Conservation (phyloP, 2,113 vertebrate species). For the Heterochromis multidens region DNA sequence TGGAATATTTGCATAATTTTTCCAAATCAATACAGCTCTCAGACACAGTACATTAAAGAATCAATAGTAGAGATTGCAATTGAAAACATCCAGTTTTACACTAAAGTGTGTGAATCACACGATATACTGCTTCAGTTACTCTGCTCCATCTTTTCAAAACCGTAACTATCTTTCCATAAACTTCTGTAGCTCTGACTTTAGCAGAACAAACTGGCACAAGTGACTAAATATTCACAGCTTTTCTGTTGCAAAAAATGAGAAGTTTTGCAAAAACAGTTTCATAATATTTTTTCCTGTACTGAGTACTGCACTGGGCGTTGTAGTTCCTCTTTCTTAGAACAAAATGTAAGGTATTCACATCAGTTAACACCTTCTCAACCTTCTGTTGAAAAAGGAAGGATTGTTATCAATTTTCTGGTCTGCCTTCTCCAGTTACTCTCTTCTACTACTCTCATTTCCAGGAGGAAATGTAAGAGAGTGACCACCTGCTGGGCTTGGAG, state of each 20-base stretch:
- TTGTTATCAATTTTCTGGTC: not conserved
- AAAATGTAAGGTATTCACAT: not conserved
- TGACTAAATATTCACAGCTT: not conserved
- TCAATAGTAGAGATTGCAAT: not conserved
- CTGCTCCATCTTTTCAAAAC: not conserved
- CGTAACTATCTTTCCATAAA: not conserved
- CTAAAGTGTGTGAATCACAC: not conserved
- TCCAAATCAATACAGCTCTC: not conserved
- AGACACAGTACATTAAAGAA: not conserved
- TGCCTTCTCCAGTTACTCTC: not conserved
- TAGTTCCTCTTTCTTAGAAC: not conserved
- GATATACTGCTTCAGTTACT: not conserved
- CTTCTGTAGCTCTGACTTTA: not conserved
- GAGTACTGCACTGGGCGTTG: not conserved
- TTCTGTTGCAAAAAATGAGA: not conserved
- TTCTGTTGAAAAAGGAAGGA: not conserved
- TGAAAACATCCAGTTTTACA: not conserved
- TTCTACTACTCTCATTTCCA: conserved; percentile 24
- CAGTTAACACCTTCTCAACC: not conserved
- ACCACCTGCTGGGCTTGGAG: conserved; percentile 58
- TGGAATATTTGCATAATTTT: not conserved
- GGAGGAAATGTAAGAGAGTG: conserved; percentile 46
- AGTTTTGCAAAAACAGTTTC: conserved; percentile 18
- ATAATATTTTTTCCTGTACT: not conserved
- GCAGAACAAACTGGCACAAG: not conserved